Percentiles rank a stretch among this genome's conserved stretches.
Evolutionary conservation across 2,113 vertebrate species (phyloP).

Genomic region (Myrmophylax atrothorax): DNA sequence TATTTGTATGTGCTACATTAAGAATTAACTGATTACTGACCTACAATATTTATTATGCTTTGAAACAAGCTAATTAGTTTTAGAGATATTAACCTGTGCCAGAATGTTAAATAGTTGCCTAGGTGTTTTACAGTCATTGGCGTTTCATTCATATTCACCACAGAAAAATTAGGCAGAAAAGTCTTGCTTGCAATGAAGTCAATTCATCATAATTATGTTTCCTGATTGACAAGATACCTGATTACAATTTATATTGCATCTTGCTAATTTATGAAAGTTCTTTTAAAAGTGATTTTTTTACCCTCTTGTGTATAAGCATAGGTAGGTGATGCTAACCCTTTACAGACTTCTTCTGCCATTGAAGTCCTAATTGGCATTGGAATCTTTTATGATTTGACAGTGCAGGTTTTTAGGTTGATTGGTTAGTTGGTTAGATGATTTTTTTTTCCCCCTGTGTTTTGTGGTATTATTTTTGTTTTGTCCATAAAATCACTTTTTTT

Average conservation of each 20-base stretch:
- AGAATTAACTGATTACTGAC: not conserved
- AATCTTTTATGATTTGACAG: not conserved
- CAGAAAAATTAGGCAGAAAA: not conserved
- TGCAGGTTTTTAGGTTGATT: fast-evolving
- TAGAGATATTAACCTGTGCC: not conserved
- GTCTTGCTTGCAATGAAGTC: not conserved
- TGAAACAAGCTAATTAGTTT: not conserved
- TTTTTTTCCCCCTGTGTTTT: no score
- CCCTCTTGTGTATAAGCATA: not conserved
- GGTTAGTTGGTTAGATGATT: no score
- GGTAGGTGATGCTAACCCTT: not conserved
- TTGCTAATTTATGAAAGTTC: not conserved
- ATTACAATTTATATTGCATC: not conserved
- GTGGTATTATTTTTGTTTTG: fast-evolving
- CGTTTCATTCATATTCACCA: not conserved
- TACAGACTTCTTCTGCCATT: not conserved
- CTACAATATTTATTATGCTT: not conserved
- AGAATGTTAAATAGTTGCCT: not conserved
- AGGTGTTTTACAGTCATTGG: not conserved
- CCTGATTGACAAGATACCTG: not conserved
- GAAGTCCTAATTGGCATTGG: not conserved
- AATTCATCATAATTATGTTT: conserved; percentile 22
- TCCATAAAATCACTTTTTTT: not conserved
- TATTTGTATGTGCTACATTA: not conserved
- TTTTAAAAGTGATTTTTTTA: not conserved